These are phyloP conservation scores for Amphiprion ocellaris DNA, from an alignment of 2,113 vertebrate species.

Conservation along the genomic window DNA sequence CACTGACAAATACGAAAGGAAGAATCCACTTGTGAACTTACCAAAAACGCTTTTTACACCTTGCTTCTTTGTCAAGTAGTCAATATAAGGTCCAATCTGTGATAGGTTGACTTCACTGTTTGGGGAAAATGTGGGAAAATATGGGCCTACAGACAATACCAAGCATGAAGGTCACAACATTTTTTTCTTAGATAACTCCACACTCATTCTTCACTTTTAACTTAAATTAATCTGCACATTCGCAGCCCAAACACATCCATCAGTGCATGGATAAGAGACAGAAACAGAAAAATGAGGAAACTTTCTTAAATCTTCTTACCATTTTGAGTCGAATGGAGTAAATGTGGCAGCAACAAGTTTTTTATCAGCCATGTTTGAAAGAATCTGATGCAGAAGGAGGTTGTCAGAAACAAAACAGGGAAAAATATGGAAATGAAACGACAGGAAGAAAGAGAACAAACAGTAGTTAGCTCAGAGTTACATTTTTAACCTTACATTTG, in stretches of 20 bases:
- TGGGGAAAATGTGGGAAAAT: conserved; percentile 54
- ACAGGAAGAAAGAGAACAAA: too few relatives aligned
- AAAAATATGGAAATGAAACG: too few relatives aligned
- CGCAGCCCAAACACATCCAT: too few relatives aligned
- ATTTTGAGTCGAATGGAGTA: conserved; percentile 90
- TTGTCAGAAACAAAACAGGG: not conserved
- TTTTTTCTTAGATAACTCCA: not conserved
- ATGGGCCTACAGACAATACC: not conserved
- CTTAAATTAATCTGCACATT: not conserved
- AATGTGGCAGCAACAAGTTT: conserved; percentile 92
- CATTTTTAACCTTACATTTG: too few relatives aligned
- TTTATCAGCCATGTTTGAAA: conserved; percentile 79
- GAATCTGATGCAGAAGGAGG: not conserved
- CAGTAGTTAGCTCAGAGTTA: too few relatives aligned
- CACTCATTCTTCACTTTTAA: conserved; percentile 5
- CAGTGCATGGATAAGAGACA: not conserved
- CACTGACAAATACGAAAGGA: conserved; percentile 22
- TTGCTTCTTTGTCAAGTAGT: conserved; percentile 90
- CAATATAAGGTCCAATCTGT: conserved; percentile 89
- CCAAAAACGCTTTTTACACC: conserved; percentile 91
- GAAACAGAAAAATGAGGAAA: not conserved
- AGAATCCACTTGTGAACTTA: conserved; percentile 81
- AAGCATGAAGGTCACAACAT: not conserved
- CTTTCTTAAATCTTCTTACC: conserved; percentile 80
- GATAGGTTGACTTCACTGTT: conserved; percentile 90